Evolutionary conservation across 2,888 invertebrate species (phyloP).

Genomic region (Pherbina coryleti): DNA sequence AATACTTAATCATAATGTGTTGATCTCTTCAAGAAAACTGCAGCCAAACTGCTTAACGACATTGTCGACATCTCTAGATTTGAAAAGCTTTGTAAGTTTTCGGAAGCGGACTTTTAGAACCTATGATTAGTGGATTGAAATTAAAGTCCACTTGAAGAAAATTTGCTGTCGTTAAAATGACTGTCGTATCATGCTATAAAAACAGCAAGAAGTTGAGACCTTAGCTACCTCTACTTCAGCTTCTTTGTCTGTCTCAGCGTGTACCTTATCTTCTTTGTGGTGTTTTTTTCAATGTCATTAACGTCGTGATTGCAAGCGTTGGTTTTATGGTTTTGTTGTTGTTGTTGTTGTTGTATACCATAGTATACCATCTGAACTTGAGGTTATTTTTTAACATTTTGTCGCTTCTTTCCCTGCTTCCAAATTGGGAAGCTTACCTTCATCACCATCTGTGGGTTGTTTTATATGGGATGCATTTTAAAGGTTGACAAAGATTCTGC

Average conservation of each 20-base stretch:
- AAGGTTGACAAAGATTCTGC: conserved; percentile 10
- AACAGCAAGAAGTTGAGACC: too few relatives aligned
- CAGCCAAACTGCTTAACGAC: too few relatives aligned
- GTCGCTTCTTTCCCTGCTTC: background rate
- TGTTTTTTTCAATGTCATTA: conserved; percentile 25
- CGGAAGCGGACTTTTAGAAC: too few relatives aligned
- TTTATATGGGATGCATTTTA: background rate
- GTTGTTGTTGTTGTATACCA: background rate
- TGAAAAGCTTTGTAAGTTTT: too few relatives aligned
- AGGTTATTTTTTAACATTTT: conserved; percentile 1
- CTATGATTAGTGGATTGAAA: too few relatives aligned
- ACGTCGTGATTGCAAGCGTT: conserved; percentile 13
- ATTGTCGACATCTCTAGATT: too few relatives aligned
- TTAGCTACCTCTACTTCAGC: background rate
- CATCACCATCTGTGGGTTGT: background rate
- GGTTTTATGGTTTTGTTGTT: background rate
- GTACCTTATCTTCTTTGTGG: background rate
- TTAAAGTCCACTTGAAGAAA: too few relatives aligned
- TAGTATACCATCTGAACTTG: background rate
- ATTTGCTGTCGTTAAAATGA: background rate
- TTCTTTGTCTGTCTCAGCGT: background rate
- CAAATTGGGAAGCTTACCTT: background rate
- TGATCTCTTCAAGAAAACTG: too few relatives aligned
- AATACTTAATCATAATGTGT: too few relatives aligned
- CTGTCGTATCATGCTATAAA: too few relatives aligned